Percentiles rank a stretch among this genome's conserved stretches.
Evolutionary conservation across 1,140 invertebrate genomes (phyloP).

Genomic region (Drosophila ironensis): DNA sequence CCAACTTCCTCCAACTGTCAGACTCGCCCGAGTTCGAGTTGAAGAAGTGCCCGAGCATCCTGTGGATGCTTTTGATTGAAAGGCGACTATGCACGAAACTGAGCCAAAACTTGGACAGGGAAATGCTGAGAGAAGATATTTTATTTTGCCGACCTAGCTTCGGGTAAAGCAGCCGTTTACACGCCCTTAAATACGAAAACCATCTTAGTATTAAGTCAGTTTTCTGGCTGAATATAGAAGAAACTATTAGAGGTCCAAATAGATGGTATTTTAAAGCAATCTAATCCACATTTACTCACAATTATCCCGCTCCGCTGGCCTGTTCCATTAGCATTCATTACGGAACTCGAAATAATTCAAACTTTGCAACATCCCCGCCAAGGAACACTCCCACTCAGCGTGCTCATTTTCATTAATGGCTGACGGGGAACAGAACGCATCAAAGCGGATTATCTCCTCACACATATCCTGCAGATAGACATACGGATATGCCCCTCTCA

Average conservation of each 20-base stretch:
- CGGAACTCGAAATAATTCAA: background rate
- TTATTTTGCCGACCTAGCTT: no score
- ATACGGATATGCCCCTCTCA: background rate
- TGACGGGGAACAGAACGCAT: conserved; percentile 28
- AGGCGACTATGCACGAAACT: background rate
- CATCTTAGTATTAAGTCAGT: no score
- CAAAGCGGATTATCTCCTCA: conserved; percentile 11
- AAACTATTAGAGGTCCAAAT: no score
- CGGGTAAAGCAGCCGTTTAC: no score
- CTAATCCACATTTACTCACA: background rate
- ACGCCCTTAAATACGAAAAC: no score
- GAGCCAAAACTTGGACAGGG: background rate
- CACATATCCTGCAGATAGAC: conserved; percentile 13
- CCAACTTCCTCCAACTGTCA: conserved; percentile 60
- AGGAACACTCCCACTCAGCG: background rate
- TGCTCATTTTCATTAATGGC: conserved; percentile 25
- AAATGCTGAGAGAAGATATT: no score
- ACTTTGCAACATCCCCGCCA: background rate
- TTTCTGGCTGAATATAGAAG: no score
- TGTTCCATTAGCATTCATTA: background rate
- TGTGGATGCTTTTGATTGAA: conserved; percentile 11
- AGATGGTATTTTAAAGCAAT: no score
- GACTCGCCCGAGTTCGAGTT: conserved; percentile 7
- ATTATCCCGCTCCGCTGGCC: background rate
- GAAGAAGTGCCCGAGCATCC: conserved; percentile 14